Evolutionary conservation across 2,113 vertebrate species (phyloP).

Genomic region (Gnathonemus echidnorhynchus): DNA sequence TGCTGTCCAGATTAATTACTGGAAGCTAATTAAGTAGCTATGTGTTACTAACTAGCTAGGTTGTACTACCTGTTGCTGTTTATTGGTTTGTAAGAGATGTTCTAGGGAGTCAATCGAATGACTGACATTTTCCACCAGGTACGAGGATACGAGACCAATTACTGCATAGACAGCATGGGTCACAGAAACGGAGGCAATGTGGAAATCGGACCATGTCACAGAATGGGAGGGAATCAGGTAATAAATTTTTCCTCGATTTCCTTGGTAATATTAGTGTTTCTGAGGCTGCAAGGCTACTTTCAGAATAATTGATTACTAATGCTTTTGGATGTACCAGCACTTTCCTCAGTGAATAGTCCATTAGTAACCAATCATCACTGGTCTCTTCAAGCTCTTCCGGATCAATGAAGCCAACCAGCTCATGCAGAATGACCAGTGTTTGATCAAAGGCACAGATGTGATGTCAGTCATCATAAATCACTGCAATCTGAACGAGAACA

Average conservation of each 20-base stretch:
- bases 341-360: background rate
- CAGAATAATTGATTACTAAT: background rate
- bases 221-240: conserved; percentile 98
- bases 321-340: background rate
- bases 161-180: conserved; percentile 98
- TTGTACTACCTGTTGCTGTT: background rate
- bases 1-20: background rate
- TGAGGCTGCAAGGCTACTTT: background rate
- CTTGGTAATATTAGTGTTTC: background rate
- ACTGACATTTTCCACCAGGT: conserved; percentile 59
- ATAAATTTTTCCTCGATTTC: background rate
- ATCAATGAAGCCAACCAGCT: conserved; percentile 94
- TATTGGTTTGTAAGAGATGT: background rate
- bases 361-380: background rate
- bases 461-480: conserved; percentile 81
- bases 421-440: conserved; percentile 96
- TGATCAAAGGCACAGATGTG: conserved; percentile 76
- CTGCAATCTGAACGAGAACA: conserved; percentile 81
- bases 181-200: conserved; percentile 84
- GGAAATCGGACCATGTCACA: conserved; percentile 88
- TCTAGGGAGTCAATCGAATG: background rate
- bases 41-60: background rate
- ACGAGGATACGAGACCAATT: conserved; percentile 78
- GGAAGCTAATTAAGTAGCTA: background rate
- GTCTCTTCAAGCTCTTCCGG: conserved; percentile 75